phyloP scores from a whole-genome alignment of 2,797 vertebrate species.

The Chloroceryle amazona region DNA sequence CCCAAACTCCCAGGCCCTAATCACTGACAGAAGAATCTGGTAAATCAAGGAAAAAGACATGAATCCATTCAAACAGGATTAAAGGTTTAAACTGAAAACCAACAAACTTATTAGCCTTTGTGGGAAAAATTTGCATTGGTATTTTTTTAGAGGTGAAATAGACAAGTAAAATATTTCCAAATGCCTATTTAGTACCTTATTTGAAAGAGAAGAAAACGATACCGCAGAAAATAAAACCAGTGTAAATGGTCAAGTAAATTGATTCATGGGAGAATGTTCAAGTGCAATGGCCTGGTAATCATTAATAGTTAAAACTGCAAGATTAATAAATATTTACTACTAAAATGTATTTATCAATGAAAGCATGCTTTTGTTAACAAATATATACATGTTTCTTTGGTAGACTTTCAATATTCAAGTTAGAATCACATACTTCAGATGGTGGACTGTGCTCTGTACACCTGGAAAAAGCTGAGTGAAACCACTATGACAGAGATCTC shows the following conservation, averaged over 20 bases:
- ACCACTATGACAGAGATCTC: not conserved
- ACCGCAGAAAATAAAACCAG: constrained; percentile 32
- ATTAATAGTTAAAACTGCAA: not conserved
- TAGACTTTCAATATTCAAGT: not conserved
- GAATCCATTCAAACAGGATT: constrained; percentile 65
- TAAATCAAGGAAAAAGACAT: constrained; percentile 63
- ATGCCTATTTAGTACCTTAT: not conserved
- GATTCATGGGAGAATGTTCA: not conserved
- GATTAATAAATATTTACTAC: not conserved
- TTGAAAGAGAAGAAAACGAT: constrained; percentile 14
- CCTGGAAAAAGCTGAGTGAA: not conserved
- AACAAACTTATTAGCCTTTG: constrained; percentile 48
- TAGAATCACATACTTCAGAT: not conserved
- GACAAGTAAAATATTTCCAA: not conserved
- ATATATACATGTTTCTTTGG: not conserved
- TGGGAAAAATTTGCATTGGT: constrained; percentile 43
- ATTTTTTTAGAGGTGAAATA: constrained; percentile 24
- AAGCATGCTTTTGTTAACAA: not conserved
- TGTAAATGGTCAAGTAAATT: constrained; percentile 5
- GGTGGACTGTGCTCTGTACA: not conserved
- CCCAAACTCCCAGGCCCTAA: constrained; percentile 42
- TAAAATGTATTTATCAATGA: not conserved
- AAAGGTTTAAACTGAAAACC: constrained; percentile 66
- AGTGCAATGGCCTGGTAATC: not conserved
- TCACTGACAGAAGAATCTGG: constrained; percentile 49